A percentile compares a stretch with the other conserved stretches of the same genome.
Evolutionary conservation across 2,113 vertebrate genomes (phyloP).

Genomic region (Oryctolagus cuniculus): DNA sequence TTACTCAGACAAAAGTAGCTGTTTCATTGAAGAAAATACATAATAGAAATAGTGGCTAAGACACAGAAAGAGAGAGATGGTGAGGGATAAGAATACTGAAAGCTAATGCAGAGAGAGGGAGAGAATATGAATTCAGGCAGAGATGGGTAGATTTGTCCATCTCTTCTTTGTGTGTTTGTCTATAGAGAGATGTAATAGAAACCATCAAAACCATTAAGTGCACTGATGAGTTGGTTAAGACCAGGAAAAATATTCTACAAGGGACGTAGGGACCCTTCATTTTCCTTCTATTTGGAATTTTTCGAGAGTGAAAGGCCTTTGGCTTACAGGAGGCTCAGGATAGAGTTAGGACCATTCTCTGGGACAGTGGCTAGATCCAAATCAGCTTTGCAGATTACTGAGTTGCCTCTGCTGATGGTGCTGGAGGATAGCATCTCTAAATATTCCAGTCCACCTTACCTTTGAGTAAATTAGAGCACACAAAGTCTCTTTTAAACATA

Average conservation of each 20-base stretch:
- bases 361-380: not conserved
- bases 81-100: not conserved
- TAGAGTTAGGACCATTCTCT: not conserved
- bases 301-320: not conserved
- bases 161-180: not conserved
- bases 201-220: not conserved
- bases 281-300: conserved; percentile 7
- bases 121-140: not conserved
- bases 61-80: not conserved
- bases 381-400: not conserved
- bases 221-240: not conserved
- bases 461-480: not conserved
- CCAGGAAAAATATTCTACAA: not conserved
- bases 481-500: not conserved
- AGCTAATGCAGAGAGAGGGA: not conserved
- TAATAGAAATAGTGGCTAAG: conserved; percentile 26
- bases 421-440: not conserved
- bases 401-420: not conserved
- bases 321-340: not conserved
- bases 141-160: not conserved
- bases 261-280: not conserved
- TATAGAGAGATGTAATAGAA: not conserved
- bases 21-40: not conserved
- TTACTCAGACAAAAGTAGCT: not conserved
- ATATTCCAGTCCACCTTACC: not conserved